Conservation (phyloP, 2,797 vertebrate genomes). For the Poecilia velifera region DNA sequence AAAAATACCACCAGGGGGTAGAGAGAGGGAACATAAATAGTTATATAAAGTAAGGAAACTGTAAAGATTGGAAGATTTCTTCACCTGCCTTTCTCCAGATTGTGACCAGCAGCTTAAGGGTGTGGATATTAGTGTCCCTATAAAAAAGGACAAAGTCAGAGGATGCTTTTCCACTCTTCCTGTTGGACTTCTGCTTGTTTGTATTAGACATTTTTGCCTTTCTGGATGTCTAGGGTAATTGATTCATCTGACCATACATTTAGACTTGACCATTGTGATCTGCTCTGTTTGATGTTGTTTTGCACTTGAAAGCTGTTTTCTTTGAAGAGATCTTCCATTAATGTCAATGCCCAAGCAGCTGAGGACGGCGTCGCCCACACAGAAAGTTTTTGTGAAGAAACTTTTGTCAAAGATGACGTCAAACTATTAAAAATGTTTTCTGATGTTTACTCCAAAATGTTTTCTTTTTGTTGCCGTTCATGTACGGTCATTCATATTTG, state of each 20-base stretch:
- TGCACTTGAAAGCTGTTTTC: not conserved
- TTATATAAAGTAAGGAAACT: not conserved
- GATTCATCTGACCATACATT: not conserved
- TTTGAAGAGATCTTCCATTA: slow-evolving; percentile 7
- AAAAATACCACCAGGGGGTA: not conserved
- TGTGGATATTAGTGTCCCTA: not conserved
- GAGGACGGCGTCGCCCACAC: slow-evolving; percentile 32
- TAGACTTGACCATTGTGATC: not conserved
- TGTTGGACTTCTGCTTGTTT: not conserved
- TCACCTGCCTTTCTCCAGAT: not conserved
- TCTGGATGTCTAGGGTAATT: not conserved
- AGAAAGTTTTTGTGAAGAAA: slow-evolving; percentile 21
- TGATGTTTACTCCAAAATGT: slow-evolving; percentile 4
- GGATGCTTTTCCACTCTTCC: not conserved
- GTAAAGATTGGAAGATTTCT: not conserved
- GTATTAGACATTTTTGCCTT: not conserved
- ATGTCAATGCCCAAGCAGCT: slow-evolving; percentile 48
- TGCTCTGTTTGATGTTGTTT: not conserved
- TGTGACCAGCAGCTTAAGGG: not conserved
- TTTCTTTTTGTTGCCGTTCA: not conserved
- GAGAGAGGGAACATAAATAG: not conserved
- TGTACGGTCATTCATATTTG: slow-evolving; percentile 20
- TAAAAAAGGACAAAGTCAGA: not conserved
- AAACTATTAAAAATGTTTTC: slow-evolving; percentile 4
- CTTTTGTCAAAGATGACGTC: slow-evolving; percentile 30